These are phyloP conservation scores for Tympanoctomys barrerae DNA, from an alignment of 2,797 vertebrate species.

Conservation along the genomic window DNA sequence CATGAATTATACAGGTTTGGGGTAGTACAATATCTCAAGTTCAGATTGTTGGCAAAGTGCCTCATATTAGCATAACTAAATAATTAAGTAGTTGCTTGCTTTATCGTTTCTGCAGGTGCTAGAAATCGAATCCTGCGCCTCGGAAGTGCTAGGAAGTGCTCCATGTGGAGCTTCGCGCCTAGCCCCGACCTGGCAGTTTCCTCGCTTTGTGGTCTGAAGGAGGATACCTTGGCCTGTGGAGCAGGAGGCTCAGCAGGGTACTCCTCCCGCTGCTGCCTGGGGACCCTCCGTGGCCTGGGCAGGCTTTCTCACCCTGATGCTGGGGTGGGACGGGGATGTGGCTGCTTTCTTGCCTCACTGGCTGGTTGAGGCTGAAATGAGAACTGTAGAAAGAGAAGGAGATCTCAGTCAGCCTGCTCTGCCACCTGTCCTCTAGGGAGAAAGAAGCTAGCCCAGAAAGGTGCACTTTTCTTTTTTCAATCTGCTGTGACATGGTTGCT, in stretches of 20 bases:
- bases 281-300: neutral
- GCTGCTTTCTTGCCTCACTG: neutral
- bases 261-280: neutral
- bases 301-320: neutral
- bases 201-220: accelerated
- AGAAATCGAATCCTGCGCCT: neutral
- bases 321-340: accelerated
- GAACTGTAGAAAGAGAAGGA: neutral
- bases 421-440: neutral
- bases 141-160: neutral
- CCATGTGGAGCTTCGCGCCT: neutral
- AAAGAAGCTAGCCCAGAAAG: neutral
- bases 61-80: neutral
- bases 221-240: too few species aligned
- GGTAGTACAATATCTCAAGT: neutral
- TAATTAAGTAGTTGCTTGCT: neutral
- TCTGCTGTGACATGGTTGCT: neutral
- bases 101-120: neutral
- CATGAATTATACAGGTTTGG: neutral
- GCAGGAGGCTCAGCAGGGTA: accelerated
- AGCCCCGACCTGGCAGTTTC: neutral
- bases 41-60: neutral
- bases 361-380: neutral
- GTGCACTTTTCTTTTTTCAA: neutral
- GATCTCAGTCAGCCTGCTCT: neutral